Evolutionary conservation across 2,888 invertebrate genomes (phyloP), one percentile per base, ranked within the genome.

Genomic region (Eretmocerus hayati): DNA sequence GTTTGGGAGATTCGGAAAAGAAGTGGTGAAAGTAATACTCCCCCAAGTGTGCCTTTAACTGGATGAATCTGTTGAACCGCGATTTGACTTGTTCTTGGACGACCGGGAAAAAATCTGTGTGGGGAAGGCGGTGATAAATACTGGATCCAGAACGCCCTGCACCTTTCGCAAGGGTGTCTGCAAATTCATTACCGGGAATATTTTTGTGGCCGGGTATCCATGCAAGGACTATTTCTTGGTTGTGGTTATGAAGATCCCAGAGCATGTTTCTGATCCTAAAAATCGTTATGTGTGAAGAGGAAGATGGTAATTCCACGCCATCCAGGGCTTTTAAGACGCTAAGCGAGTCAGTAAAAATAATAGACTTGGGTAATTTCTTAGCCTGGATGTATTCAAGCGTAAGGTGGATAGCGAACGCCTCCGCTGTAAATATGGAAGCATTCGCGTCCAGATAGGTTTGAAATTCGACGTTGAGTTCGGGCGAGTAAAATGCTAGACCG

Each of bases 401-500:
- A 4, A 39, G 18, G 5, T 38, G 32, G 22, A 45, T 45, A 16
- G 38, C 22, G 1, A 45, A 18, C 3, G 46, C 33, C 19, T 54
- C 52, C 1, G 54, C 42, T 3, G 52, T 41, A n/a, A 52, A 52
- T 1, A 56, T 47, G 2, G 56, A 55, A 2, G 48, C 46, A 4
- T 31, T 30, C 2, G 40, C 9, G 2, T 32, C 32, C 3, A 56
- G 33, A n/a, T 32, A 31, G 4, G 23, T 31, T 20, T 39, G 31
- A 1, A 46, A 16, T 4, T 39, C 30, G 6, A 50, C 18, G 2
- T 31, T n/a, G 4, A 55, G 44, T 2, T 22, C 8, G 8, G 51
- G 52, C 8, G 30, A 31, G 13, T 18, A 46, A 8, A 42, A 33
- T 6, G 53, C 45, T 1, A 51, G 26, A 2, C 55, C 54, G 11